Conservation (phyloP, 2,888 invertebrate species). For the Mimachlamys varia region DNA sequence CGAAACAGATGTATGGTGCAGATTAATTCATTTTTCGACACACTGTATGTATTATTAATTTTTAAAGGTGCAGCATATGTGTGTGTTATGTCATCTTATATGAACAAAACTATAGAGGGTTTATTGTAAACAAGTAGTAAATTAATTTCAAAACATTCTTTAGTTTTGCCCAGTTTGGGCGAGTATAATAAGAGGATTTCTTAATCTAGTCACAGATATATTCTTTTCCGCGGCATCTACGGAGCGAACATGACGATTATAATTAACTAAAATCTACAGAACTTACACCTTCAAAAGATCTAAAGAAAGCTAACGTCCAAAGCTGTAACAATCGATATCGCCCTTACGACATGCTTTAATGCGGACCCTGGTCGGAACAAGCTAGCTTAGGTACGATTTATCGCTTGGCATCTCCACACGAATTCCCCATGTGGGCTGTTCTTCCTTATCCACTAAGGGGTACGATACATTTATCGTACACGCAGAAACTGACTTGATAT, state of each 20-base stretch:
- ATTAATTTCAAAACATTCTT: too few relatives aligned
- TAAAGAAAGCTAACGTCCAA: background rate
- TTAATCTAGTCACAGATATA: too few relatives aligned
- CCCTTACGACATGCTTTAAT: background rate
- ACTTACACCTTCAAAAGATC: background rate
- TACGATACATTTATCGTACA: background rate
- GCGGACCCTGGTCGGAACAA: background rate
- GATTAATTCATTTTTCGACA: too few relatives aligned
- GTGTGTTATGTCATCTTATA: too few relatives aligned
- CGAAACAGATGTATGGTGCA: too few relatives aligned
- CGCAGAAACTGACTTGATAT: background rate
- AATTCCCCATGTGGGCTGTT: background rate
- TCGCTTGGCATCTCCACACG: too few relatives aligned
- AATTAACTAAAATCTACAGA: background rate
- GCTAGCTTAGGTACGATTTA: background rate
- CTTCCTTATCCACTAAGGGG: background rate
- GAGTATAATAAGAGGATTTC: too few relatives aligned
- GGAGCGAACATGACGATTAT: background rate
- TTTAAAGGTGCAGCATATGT: too few relatives aligned
- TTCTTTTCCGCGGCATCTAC: background rate
- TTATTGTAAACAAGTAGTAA: too few relatives aligned
- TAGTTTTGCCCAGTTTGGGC: too few relatives aligned
- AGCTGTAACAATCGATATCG: background rate
- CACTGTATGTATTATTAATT: too few relatives aligned
- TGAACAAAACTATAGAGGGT: too few relatives aligned